Evolutionary conservation across 2,113 vertebrate genomes (phyloP), one percentile per base, ranked within the genome.

Genomic region (Halichoerus grypus): DNA sequence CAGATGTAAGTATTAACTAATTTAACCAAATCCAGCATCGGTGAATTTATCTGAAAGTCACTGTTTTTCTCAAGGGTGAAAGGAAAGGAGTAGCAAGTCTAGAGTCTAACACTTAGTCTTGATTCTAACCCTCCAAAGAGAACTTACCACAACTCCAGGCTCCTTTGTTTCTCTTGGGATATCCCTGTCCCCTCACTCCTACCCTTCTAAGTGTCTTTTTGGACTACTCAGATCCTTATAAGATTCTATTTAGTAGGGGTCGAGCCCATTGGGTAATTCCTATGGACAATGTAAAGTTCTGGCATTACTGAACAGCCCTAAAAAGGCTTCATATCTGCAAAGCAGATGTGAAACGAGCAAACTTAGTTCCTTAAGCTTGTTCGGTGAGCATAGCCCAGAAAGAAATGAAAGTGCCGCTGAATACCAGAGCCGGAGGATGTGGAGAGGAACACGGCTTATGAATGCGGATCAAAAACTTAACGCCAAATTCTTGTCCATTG

Each of bases 281-380:
- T 90, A 0, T 28, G 42, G 89, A 36, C 11, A 14, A 2, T 61
- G 39, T 72, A n/a, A 97, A 67, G 46, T 67, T 71, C 79, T 89
- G 19, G 74, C 97, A 42, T 94, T 91, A 53, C 42, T 55, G 77
- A 88, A 22, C 76, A 84, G 86, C 61, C 88, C 31, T 61, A 24
- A 49, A 88, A 81, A 53, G 49, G 55, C 18, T 24, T 91, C 81
- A 71, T 69, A 76, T 90, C 91, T 76, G 3, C 51, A 80, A 81
- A 93, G 88, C 80, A 84, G 76, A 91, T 84, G 63, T 83, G 86
- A 46, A 36, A 82, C 63, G 49, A 84, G 57, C 84, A 93, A 65
- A 69, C 31, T 19, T 81, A 16, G 88, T 39, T 74, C 53, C 59
- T 90, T 86, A 26, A 69, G 83, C 74, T 39, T 77, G 90, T 92